Evolutionary conservation across 2,113 vertebrate species (phyloP).

Genomic region (Machaerirhynchus nigripectus): DNA sequence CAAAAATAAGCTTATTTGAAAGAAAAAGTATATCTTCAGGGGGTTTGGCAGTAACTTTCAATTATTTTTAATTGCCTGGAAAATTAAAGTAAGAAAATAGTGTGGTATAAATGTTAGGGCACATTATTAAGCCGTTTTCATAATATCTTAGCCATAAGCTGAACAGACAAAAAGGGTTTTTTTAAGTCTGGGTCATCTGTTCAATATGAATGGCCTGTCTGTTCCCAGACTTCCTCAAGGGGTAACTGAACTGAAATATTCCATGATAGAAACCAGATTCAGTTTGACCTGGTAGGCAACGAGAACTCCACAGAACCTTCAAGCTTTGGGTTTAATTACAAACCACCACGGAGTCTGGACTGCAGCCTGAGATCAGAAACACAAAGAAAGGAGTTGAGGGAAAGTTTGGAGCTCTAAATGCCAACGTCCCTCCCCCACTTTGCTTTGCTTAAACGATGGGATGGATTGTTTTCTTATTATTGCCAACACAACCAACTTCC

Average conservation of each 20-base stretch:
- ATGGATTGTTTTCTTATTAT: neutral
- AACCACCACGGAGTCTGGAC: conserved; percentile 7
- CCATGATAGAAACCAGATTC: conserved; percentile 60
- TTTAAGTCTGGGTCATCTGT: conserved; percentile 40
- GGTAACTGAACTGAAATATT: conserved; percentile 30
- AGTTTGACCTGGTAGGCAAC: conserved; percentile 23
- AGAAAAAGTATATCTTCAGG: conserved; percentile 63
- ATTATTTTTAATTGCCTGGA: conserved; percentile 72
- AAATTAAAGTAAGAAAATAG: conserved; percentile 65
- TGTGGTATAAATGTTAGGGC: conserved; percentile 47
- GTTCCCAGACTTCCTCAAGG: conserved; percentile 60
- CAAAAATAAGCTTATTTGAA: conserved; percentile 60
- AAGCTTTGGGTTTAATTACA: conserved; percentile 53
- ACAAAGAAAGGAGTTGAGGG: neutral
- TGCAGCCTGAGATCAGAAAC: conserved; percentile 27
- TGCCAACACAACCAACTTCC: neutral
- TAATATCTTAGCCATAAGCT: conserved; percentile 48
- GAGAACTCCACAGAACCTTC: conserved; percentile 43
- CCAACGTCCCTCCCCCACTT: neutral
- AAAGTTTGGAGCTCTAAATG: neutral
- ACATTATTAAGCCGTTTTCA: conserved; percentile 54
- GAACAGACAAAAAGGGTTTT: conserved; percentile 46
- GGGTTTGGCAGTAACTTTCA: conserved; percentile 65
- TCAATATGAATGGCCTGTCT: conserved; percentile 60
- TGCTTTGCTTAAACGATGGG: neutral